Conservation (phyloP, 1,140 invertebrate species). For the Magallana angulata region DNA sequence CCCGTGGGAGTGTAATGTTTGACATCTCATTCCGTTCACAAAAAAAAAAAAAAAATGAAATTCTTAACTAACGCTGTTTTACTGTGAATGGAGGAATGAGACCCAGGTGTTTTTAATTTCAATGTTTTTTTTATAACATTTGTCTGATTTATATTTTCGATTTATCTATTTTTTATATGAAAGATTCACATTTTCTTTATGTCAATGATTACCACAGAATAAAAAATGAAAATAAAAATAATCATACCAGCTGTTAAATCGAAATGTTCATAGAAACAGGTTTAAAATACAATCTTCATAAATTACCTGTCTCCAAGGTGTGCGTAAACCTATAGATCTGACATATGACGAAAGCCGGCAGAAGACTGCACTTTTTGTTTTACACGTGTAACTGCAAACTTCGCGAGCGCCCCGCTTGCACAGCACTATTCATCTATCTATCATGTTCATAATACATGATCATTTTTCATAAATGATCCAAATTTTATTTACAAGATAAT, state of each 20-base stretch:
- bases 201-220: background rate
- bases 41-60: background rate
- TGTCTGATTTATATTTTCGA: too few relatives aligned
- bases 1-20: background rate
- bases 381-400: constrained; percentile 4
- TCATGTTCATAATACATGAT: background rate
- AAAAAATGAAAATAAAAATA: background rate
- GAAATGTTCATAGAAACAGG: background rate
- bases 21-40: background rate
- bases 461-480: background rate
- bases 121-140: too few relatives aligned
- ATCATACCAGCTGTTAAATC: background rate
- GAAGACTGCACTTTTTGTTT: constrained; percentile 19
- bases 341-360: background rate
- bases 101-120: too few relatives aligned
- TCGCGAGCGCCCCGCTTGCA: background rate
- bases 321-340: background rate
- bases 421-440: background rate
- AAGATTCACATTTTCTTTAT: too few relatives aligned
- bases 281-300: background rate
- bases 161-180: too few relatives aligned
- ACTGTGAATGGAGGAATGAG: too few relatives aligned
- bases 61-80: too few relatives aligned
- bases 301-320: background rate
- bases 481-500: background rate